These are phyloP conservation scores for Tinea pellionella DNA, from an alignment of 2,888 invertebrate genomes.

Conservation along the genomic window DNA sequence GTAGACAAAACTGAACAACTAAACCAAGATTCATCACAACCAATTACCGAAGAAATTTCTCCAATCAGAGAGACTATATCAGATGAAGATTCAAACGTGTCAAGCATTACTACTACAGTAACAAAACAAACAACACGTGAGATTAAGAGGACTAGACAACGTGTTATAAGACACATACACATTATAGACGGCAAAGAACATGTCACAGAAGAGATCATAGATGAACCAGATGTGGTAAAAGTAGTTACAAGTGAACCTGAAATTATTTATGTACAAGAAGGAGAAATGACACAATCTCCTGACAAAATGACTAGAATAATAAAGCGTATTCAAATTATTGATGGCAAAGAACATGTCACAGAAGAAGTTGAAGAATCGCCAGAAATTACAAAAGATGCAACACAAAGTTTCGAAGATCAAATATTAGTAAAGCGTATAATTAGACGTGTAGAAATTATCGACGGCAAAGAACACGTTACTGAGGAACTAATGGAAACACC, in stretches of 20 bases:
- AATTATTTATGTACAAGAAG: slow-evolving; percentile 23
- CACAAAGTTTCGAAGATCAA: slow-evolving; percentile 82
- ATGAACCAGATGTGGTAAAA: slow-evolving; percentile 85
- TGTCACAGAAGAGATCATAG: slow-evolving; percentile 84
- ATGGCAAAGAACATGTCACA: slow-evolving; percentile 84
- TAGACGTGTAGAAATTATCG: slow-evolving; percentile 79
- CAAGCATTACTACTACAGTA: slow-evolving; percentile 66
- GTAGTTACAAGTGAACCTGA: slow-evolving; percentile 73
- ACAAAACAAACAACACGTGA: slow-evolving; percentile 82
- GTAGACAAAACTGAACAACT: background rate
- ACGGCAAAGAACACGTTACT: slow-evolving; percentile 85
- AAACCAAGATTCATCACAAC: background rate
- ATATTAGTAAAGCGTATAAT: slow-evolving; percentile 82
- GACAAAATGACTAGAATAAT: slow-evolving; percentile 82
- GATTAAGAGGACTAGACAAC: slow-evolving; percentile 77
- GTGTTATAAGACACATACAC: slow-evolving; percentile 80
- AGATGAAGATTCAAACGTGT: background rate
- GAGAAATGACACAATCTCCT: background rate
- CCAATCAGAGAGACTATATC: background rate
- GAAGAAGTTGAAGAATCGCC: slow-evolving; percentile 81
- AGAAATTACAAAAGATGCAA: slow-evolving; percentile 72
- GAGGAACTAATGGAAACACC: slow-evolving; percentile 90
- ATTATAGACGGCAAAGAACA: slow-evolving; percentile 87
- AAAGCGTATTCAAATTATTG: slow-evolving; percentile 79
- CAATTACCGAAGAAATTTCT: background rate